Percentiles rank a stretch among this genome's conserved stretches.
These are phyloP conservation scores for Ursus arctos DNA, from an alignment of 2,113 vertebrate genomes.

Conservation along the genomic window DNA sequence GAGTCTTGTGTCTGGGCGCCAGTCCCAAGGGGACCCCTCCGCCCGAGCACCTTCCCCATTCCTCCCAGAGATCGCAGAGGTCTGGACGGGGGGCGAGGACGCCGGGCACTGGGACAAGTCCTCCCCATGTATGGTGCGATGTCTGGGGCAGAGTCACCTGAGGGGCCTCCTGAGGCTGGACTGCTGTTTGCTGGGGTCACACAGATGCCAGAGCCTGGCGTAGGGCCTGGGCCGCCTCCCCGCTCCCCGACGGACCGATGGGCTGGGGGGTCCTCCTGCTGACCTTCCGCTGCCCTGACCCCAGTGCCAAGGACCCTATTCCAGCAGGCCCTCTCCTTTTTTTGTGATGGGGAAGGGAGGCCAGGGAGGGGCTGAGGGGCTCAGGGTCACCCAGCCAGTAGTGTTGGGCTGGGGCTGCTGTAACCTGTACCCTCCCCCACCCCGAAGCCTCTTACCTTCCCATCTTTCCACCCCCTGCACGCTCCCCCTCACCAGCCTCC, in stretches of 20 bases:
- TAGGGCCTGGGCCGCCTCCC: not conserved
- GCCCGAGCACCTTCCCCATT: not conserved
- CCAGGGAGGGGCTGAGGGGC: not conserved
- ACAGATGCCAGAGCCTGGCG: accelerated
- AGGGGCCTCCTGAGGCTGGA: not conserved
- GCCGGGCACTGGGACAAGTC: too few species aligned
- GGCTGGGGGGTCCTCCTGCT: not conserved
- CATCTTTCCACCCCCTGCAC: not conserved
- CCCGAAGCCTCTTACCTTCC: not conserved
- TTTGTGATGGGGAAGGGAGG: not conserved
- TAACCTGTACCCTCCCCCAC: not conserved
- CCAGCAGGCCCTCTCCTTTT: not conserved
- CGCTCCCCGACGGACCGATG: accelerated
- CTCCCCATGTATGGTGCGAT: accelerated
- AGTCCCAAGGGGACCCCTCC: too few species aligned
- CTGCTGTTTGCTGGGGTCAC: not conserved
- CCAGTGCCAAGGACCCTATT: not conserved
- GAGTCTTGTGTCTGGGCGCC: accelerated
- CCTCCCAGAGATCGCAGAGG: accelerated
- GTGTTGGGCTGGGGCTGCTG: not conserved
- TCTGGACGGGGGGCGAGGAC: not conserved
- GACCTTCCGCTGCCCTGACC: too few species aligned
- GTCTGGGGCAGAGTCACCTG: accelerated
- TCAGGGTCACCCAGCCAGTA: not conserved
- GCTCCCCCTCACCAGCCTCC: too few species aligned